Percentiles rank a stretch among this genome's conserved stretches.
Conservation (phyloP, 2,888 invertebrate species). For the Melikaiella ostensackeni region DNA sequence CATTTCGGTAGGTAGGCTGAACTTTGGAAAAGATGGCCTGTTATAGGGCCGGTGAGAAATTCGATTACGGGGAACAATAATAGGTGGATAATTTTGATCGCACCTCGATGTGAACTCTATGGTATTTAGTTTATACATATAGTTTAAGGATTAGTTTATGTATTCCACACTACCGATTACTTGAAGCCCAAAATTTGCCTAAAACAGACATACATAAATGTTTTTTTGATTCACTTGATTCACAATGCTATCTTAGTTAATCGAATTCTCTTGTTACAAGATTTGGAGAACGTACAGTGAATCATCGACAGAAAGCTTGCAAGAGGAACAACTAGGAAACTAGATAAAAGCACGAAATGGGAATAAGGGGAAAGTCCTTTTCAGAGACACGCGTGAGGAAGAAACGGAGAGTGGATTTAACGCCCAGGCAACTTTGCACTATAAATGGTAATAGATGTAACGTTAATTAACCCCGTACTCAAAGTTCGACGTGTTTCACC, state of each 20-base stretch:
- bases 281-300: neutral
- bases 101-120: too few species aligned
- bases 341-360: neutral
- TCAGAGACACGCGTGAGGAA: conserved; percentile 9
- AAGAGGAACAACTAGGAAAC: neutral
- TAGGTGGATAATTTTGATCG: too few species aligned
- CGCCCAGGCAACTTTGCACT: conserved; percentile 64
- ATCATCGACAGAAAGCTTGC: neutral
- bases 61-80: too few species aligned
- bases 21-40: too few species aligned
- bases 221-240: too few species aligned
- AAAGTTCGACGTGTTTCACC: conserved; percentile 55
- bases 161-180: too few species aligned
- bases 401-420: conserved; percentile 55
- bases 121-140: too few species aligned
- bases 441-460: conserved; percentile 65
- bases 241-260: neutral
- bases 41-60: too few species aligned
- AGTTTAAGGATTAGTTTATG: too few species aligned
- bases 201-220: too few species aligned
- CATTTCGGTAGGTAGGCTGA: too few species aligned
- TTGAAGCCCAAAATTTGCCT: too few species aligned
- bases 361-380: neutral
- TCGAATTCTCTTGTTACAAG: neutral
- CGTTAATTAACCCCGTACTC: conserved; percentile 56